Base-by-base conservation (phyloP, 2,888 invertebrate species). In the Xestia sexstrigata region DNA sequence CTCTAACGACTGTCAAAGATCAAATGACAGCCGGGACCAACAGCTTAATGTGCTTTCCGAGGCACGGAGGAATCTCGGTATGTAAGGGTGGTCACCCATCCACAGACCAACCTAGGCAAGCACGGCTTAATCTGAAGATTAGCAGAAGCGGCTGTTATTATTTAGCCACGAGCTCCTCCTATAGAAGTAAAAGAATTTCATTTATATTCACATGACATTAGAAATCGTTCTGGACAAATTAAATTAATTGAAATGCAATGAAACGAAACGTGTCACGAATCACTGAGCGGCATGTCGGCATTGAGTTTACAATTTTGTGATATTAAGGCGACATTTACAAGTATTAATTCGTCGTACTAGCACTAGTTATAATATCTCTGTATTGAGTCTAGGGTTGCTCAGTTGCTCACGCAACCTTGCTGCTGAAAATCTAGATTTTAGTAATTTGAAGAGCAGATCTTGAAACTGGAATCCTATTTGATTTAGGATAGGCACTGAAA, bases 251-350 rank as follows among this genome's bases (percentile, higher is more conserved):
- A 78, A 42, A 26, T 65, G 35, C 55, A 70, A 70, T 42, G 8
- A n/a, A 63, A 35, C 17, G 17, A 35, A 35, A 35, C 45, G 26
- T 63, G 60, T 74, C 26, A 55, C 35, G n/a, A n/a, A 74, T 67
- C 26, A 78, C 66, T 67, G 70, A 42, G 60, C 55, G 66, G 63
- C 65, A 72, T 69, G 35, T 55, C 55, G 66, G 63, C 65, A 72
- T 69, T 80, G 60, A 75, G 72, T 83, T 79, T 49, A 70, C 76
- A 81, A 81, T 86, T 86, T 78, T 74, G 67, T 70, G 62, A 71
- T 68, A 86, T 81, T 74, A 86, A 76, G 60, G 55, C 76, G 82
- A 82, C 84, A 78, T 87, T 85, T 85, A 81, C 70, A 78, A 62
- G 65, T 85, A 79, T 76, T 85, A 85, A 87, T 81, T 68, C 73